A percentile compares a stretch with the other conserved stretches of the same genome.
These are phyloP conservation scores for Propithecus coquereli DNA, from an alignment of 2,113 vertebrate genomes.

Conservation along the genomic window DNA sequence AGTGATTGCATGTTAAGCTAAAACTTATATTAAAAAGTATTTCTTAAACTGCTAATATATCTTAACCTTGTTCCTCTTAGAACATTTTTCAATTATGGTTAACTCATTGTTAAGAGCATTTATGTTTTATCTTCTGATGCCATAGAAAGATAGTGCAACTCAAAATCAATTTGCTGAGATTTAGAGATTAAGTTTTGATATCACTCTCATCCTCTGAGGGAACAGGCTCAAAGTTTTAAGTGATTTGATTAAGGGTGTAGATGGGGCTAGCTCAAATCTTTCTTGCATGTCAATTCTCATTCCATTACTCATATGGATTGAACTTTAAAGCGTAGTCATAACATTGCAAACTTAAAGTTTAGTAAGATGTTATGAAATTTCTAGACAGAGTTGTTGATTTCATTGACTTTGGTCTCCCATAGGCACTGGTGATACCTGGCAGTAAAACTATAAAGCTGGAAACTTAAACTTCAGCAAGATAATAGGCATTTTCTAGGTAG, in stretches of 20 bases:
- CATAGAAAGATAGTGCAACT: not conserved
- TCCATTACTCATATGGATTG: not conserved
- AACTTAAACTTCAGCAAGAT: not conserved
- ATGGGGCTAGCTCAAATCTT: not conserved
- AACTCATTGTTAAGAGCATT: not conserved
- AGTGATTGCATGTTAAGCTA: not conserved
- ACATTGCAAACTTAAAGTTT: not conserved
- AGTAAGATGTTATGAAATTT: not conserved
- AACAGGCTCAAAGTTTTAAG: not conserved
- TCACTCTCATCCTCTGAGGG: not conserved
- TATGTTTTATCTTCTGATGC: not conserved
- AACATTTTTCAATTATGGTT: not conserved
- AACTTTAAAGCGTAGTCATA: not conserved
- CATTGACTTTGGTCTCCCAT: not conserved
- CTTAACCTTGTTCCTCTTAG: not conserved
- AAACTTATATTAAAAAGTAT: not conserved
- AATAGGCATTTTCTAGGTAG: not conserved
- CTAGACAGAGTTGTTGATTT: not conserved
- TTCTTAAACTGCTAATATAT: not conserved
- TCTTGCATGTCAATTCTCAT: not conserved
- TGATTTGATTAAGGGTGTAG: not conserved
- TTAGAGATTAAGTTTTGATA: not conserved
- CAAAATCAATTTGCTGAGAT: not conserved
- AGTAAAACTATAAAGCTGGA: not conserved
- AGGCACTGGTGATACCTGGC: not conserved